Conservation (phyloP, 2,797 vertebrate genomes). For the Xyrichtys novacula region DNA sequence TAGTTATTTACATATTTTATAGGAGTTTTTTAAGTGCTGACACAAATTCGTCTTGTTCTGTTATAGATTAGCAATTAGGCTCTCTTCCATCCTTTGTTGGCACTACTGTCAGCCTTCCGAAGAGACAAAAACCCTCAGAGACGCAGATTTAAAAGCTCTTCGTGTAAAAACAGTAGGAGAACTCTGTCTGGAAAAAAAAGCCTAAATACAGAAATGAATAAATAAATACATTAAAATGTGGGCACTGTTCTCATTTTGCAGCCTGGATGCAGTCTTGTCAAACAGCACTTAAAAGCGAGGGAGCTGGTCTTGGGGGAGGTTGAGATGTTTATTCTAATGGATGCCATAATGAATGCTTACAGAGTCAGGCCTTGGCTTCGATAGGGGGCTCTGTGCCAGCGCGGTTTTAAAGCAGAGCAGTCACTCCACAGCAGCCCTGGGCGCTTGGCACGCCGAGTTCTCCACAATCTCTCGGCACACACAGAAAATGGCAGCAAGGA, state of each 20-base stretch:
- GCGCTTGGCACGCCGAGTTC: conserved; percentile 81
- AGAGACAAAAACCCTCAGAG: conserved; percentile 65
- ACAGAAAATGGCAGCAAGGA: conserved; percentile 79
- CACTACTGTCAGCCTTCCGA: conserved; percentile 66
- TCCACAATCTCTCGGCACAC: conserved; percentile 80
- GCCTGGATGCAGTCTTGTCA: conserved; percentile 82
- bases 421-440: conserved; percentile 80
- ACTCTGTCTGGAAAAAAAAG: conserved; percentile 67
- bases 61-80: conserved; percentile 76
- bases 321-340: conserved; percentile 89
- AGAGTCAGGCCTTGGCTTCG: conserved; percentile 79
- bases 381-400: conserved; percentile 83
- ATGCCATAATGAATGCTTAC: conserved; percentile 85
- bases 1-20: conserved; percentile 22
- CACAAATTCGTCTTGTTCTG: conserved; percentile 52
- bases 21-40: conserved; percentile 55
- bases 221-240: conserved; percentile 84
- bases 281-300: conserved; percentile 83
- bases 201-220: conserved; percentile 85
- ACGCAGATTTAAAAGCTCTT: conserved; percentile 84
- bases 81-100: conserved; percentile 72
- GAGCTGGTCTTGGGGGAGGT: conserved; percentile 78
- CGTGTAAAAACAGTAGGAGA: conserved; percentile 76
- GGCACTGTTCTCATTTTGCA: conserved; percentile 80
- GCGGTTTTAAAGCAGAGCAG: conserved; percentile 83